Conservation (phyloP, 2,113 vertebrate genomes). For the Centrocercus urophasianus region DNA sequence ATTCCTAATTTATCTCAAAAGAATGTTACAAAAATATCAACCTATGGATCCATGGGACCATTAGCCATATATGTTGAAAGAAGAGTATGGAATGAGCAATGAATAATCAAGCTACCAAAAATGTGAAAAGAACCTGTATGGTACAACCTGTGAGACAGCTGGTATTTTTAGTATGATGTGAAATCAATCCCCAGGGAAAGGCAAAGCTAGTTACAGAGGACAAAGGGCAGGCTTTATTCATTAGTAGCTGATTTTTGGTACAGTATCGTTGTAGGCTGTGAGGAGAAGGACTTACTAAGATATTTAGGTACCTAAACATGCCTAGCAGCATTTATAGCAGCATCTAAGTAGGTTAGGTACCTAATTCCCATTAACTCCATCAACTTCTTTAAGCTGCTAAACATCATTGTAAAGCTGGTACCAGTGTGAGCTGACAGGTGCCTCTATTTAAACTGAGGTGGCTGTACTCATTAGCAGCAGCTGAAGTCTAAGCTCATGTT, state of each 20-base stretch:
- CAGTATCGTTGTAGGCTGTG: not conserved
- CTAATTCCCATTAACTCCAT: conserved; percentile 68
- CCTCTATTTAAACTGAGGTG: not conserved
- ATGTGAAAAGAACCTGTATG: not conserved
- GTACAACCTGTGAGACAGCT: not conserved
- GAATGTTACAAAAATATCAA: not conserved
- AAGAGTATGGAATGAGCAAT: not conserved
- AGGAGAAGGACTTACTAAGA: conserved; percentile 50
- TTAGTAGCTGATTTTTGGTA: conserved; percentile 41
- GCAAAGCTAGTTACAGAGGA: conserved; percentile 45
- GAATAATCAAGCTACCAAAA: not conserved
- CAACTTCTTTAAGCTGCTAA: conserved; percentile 53
- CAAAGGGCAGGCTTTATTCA: conserved; percentile 38
- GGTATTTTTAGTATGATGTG: not conserved
- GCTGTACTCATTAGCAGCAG: not conserved
- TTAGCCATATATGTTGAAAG: not conserved
- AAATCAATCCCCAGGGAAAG: conserved; percentile 43
- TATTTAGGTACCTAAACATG: conserved; percentile 64
- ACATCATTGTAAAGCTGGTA: conserved; percentile 12
- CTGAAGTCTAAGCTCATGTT: not conserved
- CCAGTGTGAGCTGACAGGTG: not conserved
- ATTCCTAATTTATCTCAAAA: not conserved
- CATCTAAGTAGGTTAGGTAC: conserved; percentile 70
- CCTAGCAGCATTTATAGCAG: conserved; percentile 70
- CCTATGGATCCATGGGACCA: not conserved